phyloP scores from a whole-genome alignment of 2,888 invertebrate species.

The Noctua fimbriata region DNA sequence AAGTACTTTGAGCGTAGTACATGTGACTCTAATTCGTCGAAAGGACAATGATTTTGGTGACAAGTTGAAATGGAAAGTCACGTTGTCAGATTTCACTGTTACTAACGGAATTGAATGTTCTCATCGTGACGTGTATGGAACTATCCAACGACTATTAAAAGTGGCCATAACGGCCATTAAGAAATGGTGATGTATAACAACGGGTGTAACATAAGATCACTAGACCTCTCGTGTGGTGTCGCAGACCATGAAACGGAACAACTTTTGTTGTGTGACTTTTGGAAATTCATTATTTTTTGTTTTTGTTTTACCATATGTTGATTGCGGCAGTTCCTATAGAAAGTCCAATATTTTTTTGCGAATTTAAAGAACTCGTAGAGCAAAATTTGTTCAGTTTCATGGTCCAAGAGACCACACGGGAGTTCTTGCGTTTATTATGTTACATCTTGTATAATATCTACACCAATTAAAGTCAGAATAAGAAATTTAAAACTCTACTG shows the following conservation, averaged over 20 bases:
- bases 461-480: neutral
- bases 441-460: neutral
- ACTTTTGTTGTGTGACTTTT: neutral
- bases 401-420: no score
- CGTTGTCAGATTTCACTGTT: slow-evolving; percentile 13
- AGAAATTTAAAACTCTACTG: neutral
- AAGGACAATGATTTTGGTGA: neutral
- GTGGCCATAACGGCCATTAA: neutral
- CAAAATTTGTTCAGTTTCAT: no score
- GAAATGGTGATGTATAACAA: neutral
- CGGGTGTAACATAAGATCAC: neutral
- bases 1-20: slow-evolving; percentile 20
- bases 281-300: no score
- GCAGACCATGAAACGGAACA: neutral
- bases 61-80: slow-evolving; percentile 18
- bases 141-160: neutral
- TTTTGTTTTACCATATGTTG: no score
- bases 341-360: no score
- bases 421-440: no score
- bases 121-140: neutral
- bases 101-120: neutral
- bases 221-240: neutral
- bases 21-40: slow-evolving; percentile 13
- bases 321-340: no score
- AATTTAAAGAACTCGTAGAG: no score